Percentiles rank a stretch among this genome's conserved stretches.
These are phyloP conservation scores for Accipiter virgatus DNA, from an alignment of 2,113 vertebrate species.

Conservation along the genomic window DNA sequence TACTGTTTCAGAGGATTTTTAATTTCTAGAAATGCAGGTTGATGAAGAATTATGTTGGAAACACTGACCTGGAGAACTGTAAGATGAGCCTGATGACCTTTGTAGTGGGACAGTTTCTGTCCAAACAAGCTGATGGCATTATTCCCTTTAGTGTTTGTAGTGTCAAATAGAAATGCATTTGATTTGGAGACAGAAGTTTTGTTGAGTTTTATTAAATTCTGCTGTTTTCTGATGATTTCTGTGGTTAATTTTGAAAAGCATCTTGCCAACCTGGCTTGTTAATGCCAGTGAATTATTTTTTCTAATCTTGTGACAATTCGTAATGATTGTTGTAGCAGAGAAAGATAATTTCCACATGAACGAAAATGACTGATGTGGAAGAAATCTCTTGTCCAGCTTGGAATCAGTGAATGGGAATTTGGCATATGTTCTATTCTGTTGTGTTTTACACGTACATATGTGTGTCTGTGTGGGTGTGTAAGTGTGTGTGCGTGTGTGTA, in stretches of 20 bases:
- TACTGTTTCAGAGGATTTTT: not conserved
- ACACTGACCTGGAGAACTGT: not conserved
- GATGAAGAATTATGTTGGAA: not conserved
- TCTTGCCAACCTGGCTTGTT: not conserved
- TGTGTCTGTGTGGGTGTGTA: no score
- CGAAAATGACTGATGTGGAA: not conserved
- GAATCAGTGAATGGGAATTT: not conserved
- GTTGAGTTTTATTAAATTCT: not conserved
- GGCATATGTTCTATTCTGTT: not conserved
- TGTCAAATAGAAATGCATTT: not conserved
- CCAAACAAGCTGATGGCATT: not conserved
- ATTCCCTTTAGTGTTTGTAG: not conserved
- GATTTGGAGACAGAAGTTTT: not conserved
- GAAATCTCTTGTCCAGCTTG: not conserved
- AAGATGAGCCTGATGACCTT: not conserved
- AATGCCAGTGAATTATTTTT: not conserved
- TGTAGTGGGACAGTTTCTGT: not conserved
- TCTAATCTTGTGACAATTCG: not conserved
- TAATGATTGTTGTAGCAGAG: not conserved
- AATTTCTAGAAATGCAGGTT: not conserved
- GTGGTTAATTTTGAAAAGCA: not conserved
- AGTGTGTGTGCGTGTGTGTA: rapidly evolving
- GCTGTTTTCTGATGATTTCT: not conserved
- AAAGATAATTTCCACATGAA: not conserved
- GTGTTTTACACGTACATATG: not conserved